These are phyloP conservation scores for Pseudochromis fuscus DNA, from an alignment of 2,797 vertebrate genomes.

Conservation along the genomic window DNA sequence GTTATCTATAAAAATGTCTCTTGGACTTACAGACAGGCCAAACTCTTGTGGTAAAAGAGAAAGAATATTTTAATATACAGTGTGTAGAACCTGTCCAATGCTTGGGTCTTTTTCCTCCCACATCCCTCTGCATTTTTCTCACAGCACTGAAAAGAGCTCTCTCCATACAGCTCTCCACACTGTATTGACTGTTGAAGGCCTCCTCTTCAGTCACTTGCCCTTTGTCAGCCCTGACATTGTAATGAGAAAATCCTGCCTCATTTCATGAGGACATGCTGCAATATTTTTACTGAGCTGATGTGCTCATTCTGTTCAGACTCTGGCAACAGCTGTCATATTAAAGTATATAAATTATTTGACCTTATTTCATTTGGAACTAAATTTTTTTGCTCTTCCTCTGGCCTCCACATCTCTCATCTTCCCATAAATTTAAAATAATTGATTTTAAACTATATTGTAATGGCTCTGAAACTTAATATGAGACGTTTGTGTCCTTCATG, in stretches of 20 bases:
- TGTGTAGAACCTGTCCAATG: slow-evolving; percentile 41
- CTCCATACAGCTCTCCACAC: slow-evolving; percentile 25
- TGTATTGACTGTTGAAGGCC: slow-evolving; percentile 50
- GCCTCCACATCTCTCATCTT: slow-evolving; percentile 13
- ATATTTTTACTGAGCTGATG: slow-evolving; percentile 41
- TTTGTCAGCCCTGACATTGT: slow-evolving; percentile 52
- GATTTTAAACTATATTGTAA: slow-evolving; percentile 3
- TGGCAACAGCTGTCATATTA: slow-evolving; percentile 41
- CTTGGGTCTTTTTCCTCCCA: slow-evolving; percentile 33
- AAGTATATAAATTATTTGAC: slow-evolving; percentile 38
- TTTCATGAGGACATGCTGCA: slow-evolving; percentile 50
- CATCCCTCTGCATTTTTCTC: slow-evolving; percentile 29
- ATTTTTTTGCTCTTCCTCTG: slow-evolving; percentile 16
- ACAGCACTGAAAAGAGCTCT: slow-evolving; percentile 24
- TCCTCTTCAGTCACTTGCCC: slow-evolving; percentile 57
- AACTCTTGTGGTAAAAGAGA: slow-evolving; percentile 31
- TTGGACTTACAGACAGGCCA: slow-evolving; percentile 26
- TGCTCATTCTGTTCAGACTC: slow-evolving; percentile 32
- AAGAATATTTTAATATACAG: slow-evolving; percentile 48
- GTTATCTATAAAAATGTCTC: slow-evolving; percentile 54
- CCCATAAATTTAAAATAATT: slow-evolving; percentile 24
- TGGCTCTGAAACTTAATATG: slow-evolving; percentile 1
- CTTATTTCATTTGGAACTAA: slow-evolving; percentile 20
- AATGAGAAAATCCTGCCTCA: slow-evolving; percentile 61
- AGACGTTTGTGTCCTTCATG: not conserved